phyloP scores from a whole-genome alignment of 2,888 invertebrate genomes.

The Drosophila koepferae region DNA sequence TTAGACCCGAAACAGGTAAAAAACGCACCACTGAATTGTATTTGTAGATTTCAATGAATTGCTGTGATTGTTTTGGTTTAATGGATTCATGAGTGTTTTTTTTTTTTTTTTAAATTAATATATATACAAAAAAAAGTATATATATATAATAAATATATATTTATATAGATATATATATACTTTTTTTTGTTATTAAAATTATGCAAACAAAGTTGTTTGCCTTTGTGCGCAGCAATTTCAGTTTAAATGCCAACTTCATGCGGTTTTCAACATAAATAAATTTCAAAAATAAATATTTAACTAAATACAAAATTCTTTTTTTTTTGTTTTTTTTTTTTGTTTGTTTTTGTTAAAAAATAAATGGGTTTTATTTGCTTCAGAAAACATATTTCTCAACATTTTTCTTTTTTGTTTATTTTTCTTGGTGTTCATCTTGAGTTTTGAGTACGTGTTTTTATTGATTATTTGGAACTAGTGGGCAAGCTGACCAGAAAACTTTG shows the following conservation, averaged over 20 bases:
- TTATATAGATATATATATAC: not conserved
- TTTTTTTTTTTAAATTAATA: not conserved
- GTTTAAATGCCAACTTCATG: conserved; percentile 63
- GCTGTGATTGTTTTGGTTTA: conserved; percentile 25
- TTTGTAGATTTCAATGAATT: conserved; percentile 33
- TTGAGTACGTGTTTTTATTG: conserved; percentile 23
- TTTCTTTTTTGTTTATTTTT: conserved; percentile 1
- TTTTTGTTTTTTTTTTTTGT: too few species aligned
- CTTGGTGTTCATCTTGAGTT: conserved; percentile 32
- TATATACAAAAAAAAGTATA: not conserved
- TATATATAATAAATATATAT: not conserved
- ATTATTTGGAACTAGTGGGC: conserved; percentile 31
- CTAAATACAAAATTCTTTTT: conserved; percentile 30
- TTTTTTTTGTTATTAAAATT: conserved; percentile 10
- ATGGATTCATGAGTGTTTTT: conserved; percentile 27
- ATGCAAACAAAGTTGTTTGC: conserved; percentile 40
- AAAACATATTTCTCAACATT: conserved; percentile 27
- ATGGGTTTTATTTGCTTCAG: conserved; percentile 50
- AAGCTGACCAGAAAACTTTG: conserved; percentile 34
- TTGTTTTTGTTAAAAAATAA: conserved; percentile 62
- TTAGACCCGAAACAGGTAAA: conserved; percentile 67
- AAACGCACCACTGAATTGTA: conserved; percentile 77
- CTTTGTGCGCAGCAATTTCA: conserved; percentile 70
- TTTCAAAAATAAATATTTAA: conserved; percentile 20
- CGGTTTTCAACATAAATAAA: conserved; percentile 40